Conservation (phyloP, 2,113 vertebrate genomes). For the Macheiramphus alcinus region DNA sequence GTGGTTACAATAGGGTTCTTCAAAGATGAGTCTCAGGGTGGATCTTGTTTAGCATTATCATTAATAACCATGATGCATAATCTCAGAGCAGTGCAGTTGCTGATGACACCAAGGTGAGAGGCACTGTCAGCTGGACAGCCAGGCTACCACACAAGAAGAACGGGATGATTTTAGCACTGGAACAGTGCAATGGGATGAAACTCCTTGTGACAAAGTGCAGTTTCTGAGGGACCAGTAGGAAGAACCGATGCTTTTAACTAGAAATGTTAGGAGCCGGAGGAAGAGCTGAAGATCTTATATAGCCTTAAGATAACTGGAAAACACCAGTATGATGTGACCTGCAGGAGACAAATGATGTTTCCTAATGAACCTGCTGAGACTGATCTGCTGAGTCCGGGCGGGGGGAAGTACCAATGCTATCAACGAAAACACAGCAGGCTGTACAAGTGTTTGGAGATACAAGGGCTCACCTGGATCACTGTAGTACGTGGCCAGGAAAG, state of each 20-base stretch:
- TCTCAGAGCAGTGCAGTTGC: not conserved
- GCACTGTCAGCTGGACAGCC: not conserved
- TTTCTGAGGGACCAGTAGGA: not conserved
- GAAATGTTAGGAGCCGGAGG: not conserved
- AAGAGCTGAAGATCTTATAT: not conserved
- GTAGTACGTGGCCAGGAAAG: not conserved
- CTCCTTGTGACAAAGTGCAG: not conserved
- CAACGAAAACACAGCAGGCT: not conserved
- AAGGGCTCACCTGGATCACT: not conserved
- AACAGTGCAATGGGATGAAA: not conserved
- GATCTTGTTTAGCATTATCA: not conserved
- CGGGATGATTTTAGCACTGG: not conserved
- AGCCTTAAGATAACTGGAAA: not conserved
- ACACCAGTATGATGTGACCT: not conserved
- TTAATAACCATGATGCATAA: not conserved
- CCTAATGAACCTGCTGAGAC: not conserved
- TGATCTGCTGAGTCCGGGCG: not conserved
- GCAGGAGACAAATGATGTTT: not conserved
- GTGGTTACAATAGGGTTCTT: not conserved
- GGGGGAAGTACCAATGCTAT: not conserved
- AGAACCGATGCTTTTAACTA: not conserved
- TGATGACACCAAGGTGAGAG: not conserved
- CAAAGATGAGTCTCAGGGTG: not conserved
- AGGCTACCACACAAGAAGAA: not conserved
- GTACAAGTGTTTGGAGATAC: not conserved